Evolutionary conservation across 23 tunicate species (phyloP), one percentile per base, ranked within the genome.

Genomic region (Botrylloides violaceus): DNA sequence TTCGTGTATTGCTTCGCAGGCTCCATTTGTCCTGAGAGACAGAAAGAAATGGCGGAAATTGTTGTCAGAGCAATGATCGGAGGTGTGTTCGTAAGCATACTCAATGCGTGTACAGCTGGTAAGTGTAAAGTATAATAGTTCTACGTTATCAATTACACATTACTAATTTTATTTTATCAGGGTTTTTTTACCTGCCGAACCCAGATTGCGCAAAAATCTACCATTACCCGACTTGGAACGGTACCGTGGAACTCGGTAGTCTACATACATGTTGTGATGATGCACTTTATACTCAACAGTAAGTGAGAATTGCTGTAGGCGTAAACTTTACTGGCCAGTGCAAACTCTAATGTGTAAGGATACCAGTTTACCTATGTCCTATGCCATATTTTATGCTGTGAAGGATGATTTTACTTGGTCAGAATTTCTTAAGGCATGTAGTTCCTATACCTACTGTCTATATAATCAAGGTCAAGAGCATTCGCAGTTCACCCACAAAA

Each of bases 41-140:
- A 83, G 55, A 71, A 88, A 3, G 97, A 90, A 79, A 90, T 90
- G 97, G 90, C 97, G 26, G 75, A 78, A 37, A 90, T 90, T 35
- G 85, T 90, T 22, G 32, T 83, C 21, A 59, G 90, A 49, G 90
- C 97, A 21, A 66, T 90, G 29, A 53, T 83, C 18, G 82, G 82
- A 20, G 97, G 97, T 49, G 66, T 90, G 27, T 90, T 90, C 66
- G 97, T 90, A 64, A 83, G 90, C 62, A 83, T 90, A 23, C 70
- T 90, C 43, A 90, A 90, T 58, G 97, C 97, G 29, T 82, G 97
- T 61, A 77, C 83, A 2, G 89, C 97, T 1, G 97, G 97, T 63
- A 29, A 63, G 70, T 25, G 19, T 31, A 12, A 25, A 28, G 7
- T 27, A 63, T 63, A 33, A 3, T 29, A 63, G 4, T 29, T 63